A percentile compares a stretch with the other conserved stretches of the same genome.
Conservation (phyloP, 2,888 invertebrate genomes). For the Caenorhabditis sp. region DNA sequence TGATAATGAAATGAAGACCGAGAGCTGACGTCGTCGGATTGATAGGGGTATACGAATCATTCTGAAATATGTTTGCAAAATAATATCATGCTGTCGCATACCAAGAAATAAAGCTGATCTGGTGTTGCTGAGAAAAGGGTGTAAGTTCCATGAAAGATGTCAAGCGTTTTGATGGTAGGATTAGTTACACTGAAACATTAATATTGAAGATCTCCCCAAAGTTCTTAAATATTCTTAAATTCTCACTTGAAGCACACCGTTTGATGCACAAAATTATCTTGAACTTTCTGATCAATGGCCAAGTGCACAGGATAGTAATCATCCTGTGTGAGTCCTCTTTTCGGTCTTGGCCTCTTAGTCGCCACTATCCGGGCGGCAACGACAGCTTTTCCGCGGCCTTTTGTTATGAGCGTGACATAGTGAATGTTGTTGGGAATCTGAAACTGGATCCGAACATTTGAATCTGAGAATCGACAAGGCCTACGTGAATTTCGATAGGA, state of each 20-base stretch:
- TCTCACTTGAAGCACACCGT: slow-evolving; percentile 72
- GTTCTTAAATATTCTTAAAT: neutral
- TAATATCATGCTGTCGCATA: too few species aligned
- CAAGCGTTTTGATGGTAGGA: slow-evolving; percentile 66
- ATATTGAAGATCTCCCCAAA: too few species aligned
- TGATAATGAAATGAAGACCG: slow-evolving; percentile 63
- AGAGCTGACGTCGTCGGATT: slow-evolving; percentile 50
- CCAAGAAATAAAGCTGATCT: slow-evolving; percentile 34
- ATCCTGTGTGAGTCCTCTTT: slow-evolving; percentile 61
- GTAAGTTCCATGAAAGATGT: slow-evolving; percentile 74
- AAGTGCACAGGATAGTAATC: slow-evolving; percentile 72
- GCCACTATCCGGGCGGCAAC: slow-evolving; percentile 72
- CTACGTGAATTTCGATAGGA: slow-evolving; percentile 62
- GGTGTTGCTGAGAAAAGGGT: slow-evolving; percentile 70
- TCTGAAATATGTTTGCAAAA: slow-evolving; percentile 42
- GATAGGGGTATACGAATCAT: slow-evolving; percentile 31
- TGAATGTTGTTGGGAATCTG: slow-evolving; percentile 68
- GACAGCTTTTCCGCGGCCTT: slow-evolving; percentile 68
- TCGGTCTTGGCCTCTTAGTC: slow-evolving; percentile 63
- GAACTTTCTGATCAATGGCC: slow-evolving; percentile 59
- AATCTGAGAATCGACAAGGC: neutral
- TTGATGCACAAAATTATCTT: slow-evolving; percentile 64
- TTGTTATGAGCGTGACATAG: slow-evolving; percentile 63
- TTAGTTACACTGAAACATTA: slow-evolving; percentile 62
- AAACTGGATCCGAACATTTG: slow-evolving; percentile 14